These are phyloP conservation scores for Osmerus eperlanus DNA, from an alignment of 2,113 vertebrate genomes.

Conservation along the genomic window DNA sequence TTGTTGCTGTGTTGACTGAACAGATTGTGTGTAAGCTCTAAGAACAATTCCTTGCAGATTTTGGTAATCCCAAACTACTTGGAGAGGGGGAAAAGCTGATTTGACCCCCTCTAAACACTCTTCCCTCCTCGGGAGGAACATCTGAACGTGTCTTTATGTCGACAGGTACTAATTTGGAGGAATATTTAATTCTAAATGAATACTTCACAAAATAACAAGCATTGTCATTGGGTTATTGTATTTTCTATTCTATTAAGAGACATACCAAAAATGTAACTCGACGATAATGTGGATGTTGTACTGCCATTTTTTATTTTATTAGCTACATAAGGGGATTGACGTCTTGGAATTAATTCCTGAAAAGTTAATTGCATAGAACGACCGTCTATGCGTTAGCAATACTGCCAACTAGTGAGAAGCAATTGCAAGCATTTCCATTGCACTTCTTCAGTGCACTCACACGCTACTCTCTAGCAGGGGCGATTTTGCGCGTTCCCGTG, in stretches of 20 bases:
- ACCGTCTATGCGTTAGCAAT: slow-evolving; percentile 12
- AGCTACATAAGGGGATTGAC: background rate
- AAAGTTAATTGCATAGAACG: background rate
- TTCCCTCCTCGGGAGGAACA: slow-evolving; percentile 31
- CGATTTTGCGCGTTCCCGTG: slow-evolving; percentile 66
- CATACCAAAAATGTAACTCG: too few relatives aligned
- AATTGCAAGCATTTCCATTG: background rate
- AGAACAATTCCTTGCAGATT: slow-evolving; percentile 61
- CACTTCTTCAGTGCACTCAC: slow-evolving; percentile 47
- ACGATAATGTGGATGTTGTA: too few relatives aligned
- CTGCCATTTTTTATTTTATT: too few relatives aligned
- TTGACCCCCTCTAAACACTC: slow-evolving; percentile 47
- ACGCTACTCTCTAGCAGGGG: slow-evolving; percentile 61
- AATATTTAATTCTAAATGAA: too few relatives aligned
- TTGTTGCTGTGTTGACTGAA: slow-evolving; percentile 9
- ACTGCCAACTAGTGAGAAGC: slow-evolving; percentile 35
- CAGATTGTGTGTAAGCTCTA: slow-evolving; percentile 73
- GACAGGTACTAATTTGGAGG: too few relatives aligned
- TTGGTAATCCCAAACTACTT: slow-evolving; percentile 56
- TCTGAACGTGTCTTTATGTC: too few relatives aligned
- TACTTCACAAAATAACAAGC: too few relatives aligned
- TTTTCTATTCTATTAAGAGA: too few relatives aligned
- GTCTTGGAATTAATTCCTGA: background rate
- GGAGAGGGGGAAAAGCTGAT: slow-evolving; percentile 51
- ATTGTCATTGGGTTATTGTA: too few relatives aligned